Evolutionary conservation across 2,888 invertebrate species (phyloP), one percentile per base, ranked within the genome.

Genomic region (Folsomia manolachei): DNA sequence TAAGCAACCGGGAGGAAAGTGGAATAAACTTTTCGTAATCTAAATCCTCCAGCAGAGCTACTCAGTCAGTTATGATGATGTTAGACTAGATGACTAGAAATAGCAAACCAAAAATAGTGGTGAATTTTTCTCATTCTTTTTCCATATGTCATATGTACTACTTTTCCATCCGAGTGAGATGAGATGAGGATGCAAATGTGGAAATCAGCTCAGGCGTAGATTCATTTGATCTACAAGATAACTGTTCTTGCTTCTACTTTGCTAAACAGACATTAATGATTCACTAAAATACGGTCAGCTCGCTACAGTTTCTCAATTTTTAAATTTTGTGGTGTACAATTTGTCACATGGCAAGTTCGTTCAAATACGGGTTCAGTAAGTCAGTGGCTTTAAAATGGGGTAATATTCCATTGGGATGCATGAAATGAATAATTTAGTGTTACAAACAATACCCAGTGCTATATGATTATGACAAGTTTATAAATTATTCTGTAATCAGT

Each of bases 21-120:
- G 56, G 56, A 56, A 56, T 56, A 56, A 56, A 56, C 56, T 56
- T 56, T 56, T 56, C 21, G 56, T 56, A 56, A 56, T 56, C 56
- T 56, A 56, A 56, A 56, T 56, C 56, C 21, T 56, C 21, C 56
- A 56, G 56, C 39, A 39, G 39, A 4, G 7, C 39, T 9, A 39
- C 39, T 7, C 7, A 14, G 56, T 56, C 39, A 51, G 18, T 51
- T 51, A 18, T 18, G 18, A 9, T 18, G 51, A 51, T 51, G 18
- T 51, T 51, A 51, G 18, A 11, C 9, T 51, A 9, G 51, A 51
- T 51, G 18, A 51, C 51, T n/a, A n/a, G n/a, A n/a, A n/a, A n/a
- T n/a, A n/a, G n/a, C n/a, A n/a, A n/a, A n/a, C n/a, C n/a, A n/a
- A n/a, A n/a, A 51, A 14, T 39, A 39, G 39, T 39, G 14, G 39